Evolutionary conservation across 2,888 invertebrate species (phyloP).

Genomic region (Eugnorisma glareosa): DNA sequence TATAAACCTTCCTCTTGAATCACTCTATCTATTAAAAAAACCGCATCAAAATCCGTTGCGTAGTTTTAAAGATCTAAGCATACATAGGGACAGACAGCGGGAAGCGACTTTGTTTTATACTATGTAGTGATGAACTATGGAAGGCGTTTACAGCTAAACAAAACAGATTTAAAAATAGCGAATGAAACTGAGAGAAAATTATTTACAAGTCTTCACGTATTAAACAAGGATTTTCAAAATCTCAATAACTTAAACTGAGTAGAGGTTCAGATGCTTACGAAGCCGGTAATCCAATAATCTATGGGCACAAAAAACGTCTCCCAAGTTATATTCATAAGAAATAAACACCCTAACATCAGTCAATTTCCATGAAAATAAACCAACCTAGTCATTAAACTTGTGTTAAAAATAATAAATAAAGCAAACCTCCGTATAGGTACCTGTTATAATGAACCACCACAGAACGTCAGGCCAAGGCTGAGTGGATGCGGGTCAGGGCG

Average conservation of each 20-base stretch:
- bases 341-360: background rate
- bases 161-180: no score
- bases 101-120: no score
- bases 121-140: no score
- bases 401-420: slow-evolving; percentile 15
- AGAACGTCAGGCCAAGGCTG: slow-evolving; percentile 53
- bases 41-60: no score
- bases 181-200: no score
- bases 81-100: no score
- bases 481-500: slow-evolving; percentile 46
- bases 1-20: no score
- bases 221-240: background rate
- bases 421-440: background rate
- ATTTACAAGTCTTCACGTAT: no score
- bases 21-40: no score
- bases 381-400: background rate
- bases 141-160: no score
- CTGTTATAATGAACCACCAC: slow-evolving; percentile 17
- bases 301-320: background rate
- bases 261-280: background rate
- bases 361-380: background rate
- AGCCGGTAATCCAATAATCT: background rate
- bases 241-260: background rate
- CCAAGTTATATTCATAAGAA: background rate
- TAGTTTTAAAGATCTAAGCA: no score